A percentile compares a stretch with the other conserved stretches of the same genome.
These are phyloP conservation scores for Conus ventricosus DNA, from an alignment of 1,140 invertebrate species.

Conservation along the genomic window DNA sequence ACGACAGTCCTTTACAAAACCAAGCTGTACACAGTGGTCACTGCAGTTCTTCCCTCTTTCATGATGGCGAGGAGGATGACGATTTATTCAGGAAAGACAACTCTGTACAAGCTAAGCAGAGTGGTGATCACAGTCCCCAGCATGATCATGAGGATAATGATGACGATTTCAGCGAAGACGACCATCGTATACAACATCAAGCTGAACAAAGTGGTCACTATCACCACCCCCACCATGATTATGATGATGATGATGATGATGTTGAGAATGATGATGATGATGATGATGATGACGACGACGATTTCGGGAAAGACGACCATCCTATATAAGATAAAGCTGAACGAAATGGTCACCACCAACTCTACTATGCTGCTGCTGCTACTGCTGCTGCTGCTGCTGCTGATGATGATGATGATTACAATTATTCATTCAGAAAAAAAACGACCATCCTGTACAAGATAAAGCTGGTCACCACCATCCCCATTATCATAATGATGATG, in stretches of 20 bases:
- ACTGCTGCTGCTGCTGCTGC: no score
- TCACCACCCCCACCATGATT: slow-evolving; percentile 73
- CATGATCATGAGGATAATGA: slow-evolving; percentile 33
- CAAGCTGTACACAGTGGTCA: slow-evolving; percentile 86
- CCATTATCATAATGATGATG: slow-evolving; percentile 42
- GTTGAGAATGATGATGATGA: no score
- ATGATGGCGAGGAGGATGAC: no score
- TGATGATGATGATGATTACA: no score
- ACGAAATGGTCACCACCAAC: slow-evolving; percentile 74
- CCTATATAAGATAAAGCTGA: slow-evolving; percentile 98
- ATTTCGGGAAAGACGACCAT: slow-evolving; percentile 83
- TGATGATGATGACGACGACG: no score
- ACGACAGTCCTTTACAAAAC: slow-evolving; percentile 97
- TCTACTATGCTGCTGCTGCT: no score
- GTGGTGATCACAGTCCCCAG: slow-evolving; percentile 69
- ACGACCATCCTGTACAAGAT: slow-evolving; percentile 94
- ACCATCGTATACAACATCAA: slow-evolving; percentile 99
- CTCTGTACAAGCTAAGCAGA: no score
- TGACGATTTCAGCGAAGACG: slow-evolving; percentile 58
- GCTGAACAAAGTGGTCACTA: slow-evolving; percentile 82
- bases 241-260: no score
- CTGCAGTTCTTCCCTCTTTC: no score
- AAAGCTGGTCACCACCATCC: slow-evolving; percentile 82
- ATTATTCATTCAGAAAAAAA: no score
- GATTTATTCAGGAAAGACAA: no score